These are phyloP conservation scores for Blastobasis adustella DNA, from an alignment of 2,888 invertebrate species.

Conservation along the genomic window DNA sequence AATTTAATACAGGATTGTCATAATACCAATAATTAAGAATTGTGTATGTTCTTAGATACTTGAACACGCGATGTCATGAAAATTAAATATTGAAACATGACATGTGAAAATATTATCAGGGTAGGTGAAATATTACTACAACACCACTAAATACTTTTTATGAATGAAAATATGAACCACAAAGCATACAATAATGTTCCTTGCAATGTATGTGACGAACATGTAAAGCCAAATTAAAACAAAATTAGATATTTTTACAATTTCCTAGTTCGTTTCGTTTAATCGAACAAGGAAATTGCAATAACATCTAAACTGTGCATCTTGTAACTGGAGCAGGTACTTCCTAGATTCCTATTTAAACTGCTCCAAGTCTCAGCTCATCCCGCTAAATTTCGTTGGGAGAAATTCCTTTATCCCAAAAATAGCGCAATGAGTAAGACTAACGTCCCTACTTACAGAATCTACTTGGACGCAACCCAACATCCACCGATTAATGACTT, in stretches of 20 bases:
- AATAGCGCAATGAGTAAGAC: constrained; percentile 46
- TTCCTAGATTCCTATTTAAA: constrained; percentile 16
- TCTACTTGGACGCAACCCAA: constrained; percentile 69
- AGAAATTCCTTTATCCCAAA: constrained; percentile 12
- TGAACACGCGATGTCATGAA: too few relatives aligned
- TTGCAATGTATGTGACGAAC: constrained; percentile 56
- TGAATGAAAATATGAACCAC: constrained; percentile 17
- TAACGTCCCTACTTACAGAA: constrained; percentile 50
- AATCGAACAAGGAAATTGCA: constrained; percentile 21
- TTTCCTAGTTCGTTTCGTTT: constrained; percentile 12
- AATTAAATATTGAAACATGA: too few relatives aligned
- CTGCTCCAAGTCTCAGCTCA: constrained; percentile 30
- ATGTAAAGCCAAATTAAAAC: constrained; percentile 48
- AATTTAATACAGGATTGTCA: too few relatives aligned
- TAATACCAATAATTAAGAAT: too few relatives aligned
- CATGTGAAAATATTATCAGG: too few relatives aligned
- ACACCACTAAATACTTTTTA: background rate
- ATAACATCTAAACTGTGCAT: constrained; percentile 25
- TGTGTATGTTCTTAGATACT: too few relatives aligned
- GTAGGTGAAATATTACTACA: too few relatives aligned
- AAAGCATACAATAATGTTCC: constrained; percentile 58
- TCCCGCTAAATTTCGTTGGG: constrained; percentile 17
- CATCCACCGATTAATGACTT: constrained; percentile 24
- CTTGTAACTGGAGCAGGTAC: constrained; percentile 23
- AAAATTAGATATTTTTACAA: constrained; percentile 28